Base-by-base conservation (phyloP, 37 sponge, comb jelly and placozoan genomes). In the Chondrilla cf. caribensis region DNA sequence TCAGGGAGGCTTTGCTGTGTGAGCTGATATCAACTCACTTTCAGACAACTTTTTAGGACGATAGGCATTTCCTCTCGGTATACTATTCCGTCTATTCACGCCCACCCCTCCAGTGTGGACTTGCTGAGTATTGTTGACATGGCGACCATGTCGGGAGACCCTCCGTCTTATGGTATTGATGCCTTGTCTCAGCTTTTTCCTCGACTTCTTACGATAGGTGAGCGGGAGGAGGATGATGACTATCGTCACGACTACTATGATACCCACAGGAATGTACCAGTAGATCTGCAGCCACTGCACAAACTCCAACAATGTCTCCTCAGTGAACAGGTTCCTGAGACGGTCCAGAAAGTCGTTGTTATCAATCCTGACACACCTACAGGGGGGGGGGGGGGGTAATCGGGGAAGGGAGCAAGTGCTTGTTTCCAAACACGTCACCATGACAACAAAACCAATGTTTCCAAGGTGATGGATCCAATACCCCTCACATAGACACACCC, bases 201-300 rank as follows among this genome's bases (percentile, higher is more conserved):
- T 22, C 0, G 88, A 86, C 79, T 86, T 88, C 84, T 81, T 86
- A 22, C 94, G 86, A 42, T 94, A 94, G 38, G 94, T 94, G 82
- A 87, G 24, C 36, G 82, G 94, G 21, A 94, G 89, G 25, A 88
- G 86, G 57, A 90, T 86, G 54, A 87, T 60, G 36, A 94, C 18
- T 25, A 87, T 78, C 2, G 79, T 58, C 39, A 94, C 73, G 4
- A 60, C 90, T 9, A 94, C 65, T 0, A 85, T 51, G 42, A 90
- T 73, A 15, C 62, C 37, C 7, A 94, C 79, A 18, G 88, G 86
- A 7, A 94, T 83, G 84, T 86, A 94, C 94, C 94, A 94, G 82
- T 88, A 94, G 47, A 44, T 65, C 35, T 77, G 80, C 24, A 94
- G 84, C 94, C 94, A 94, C 24, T 43, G 62, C 1, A 84, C 54